phyloP scores from a whole-genome alignment of 2,888 invertebrate species.

The Eupsilia transversa region DNA sequence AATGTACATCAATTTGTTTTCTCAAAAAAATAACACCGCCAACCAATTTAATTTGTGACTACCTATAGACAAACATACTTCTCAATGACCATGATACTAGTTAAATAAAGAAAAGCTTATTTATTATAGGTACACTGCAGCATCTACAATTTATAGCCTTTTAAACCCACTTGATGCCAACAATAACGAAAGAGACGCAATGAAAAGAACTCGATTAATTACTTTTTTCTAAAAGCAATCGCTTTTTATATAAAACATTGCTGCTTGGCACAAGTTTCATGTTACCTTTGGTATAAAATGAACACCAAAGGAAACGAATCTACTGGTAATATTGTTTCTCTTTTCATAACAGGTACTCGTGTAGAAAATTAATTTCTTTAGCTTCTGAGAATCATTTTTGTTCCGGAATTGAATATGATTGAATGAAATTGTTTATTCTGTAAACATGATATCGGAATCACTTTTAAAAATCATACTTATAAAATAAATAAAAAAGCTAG shows the following conservation, averaged over 20 bases:
- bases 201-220: conserved; percentile 37
- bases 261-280: conserved; percentile 3
- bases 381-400: not conserved
- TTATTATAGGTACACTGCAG: not conserved
- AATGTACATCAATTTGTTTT: no score
- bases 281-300: conserved; percentile 16
- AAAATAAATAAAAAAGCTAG: not conserved
- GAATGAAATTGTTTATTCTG: not conserved
- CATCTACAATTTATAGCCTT: not conserved
- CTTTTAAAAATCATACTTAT: not conserved
- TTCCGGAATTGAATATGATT: not conserved
- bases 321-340: not conserved
- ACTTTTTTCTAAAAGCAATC: conserved; percentile 30
- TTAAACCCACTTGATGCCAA: conserved; percentile 23
- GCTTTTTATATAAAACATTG: conserved; percentile 23
- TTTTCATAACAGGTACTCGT: not conserved
- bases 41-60: no score
- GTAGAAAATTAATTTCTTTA: conserved; percentile 18
- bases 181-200: conserved; percentile 7
- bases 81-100: no score
- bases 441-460: not conserved
- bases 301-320: conserved; percentile 16
- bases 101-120: not conserved
- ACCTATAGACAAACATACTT: no score
- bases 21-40: no score